Evolutionary conservation across 2,888 invertebrate species (phyloP), one percentile per base, ranked within the genome.

Genomic region (Clitarchus hookeri): DNA sequence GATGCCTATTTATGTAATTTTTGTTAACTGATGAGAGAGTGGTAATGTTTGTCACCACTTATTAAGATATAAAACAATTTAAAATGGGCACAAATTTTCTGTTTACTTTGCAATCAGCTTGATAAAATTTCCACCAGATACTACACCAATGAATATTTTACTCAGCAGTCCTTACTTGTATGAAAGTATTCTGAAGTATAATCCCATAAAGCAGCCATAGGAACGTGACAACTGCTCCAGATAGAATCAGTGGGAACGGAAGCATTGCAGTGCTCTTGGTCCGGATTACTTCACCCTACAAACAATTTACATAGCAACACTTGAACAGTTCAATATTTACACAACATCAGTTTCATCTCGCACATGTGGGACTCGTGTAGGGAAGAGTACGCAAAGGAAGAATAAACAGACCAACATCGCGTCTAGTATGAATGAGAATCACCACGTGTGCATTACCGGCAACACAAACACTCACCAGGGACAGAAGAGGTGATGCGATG

Each of bases 181-280:
- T 93, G 91, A 97, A 97, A 87, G 92, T 90, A 91, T 97, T 97
- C 88, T 94, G 92, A 86, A 97, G 93, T 82, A 96, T 94, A 88
- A 96, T 92, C 23, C 97, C 97, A 91, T 98, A 98, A 0, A 96
- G 90, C 85, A 96, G 92, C 98, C 97, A 98, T 90, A 95, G 93
- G 88, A 94, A 93, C 44, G 96, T 94, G 23, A 98, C 97, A 11
- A 97, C 90, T 53, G 97, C 94, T 88, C 96, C 97, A 89, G 96
- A 95, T 65, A 97, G 91, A 89, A 98, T 97, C 87, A 98, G 93
- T 13, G 97, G 97, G 91, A 98, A 97, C 9, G 98, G 98, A 91
- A 99, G 93, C 77, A 95, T 95, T 87, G 96, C 97, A 0, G 98
- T 97, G 91, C 96, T 97, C 92, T 96, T 95, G 25, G 95, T 96